Evolutionary conservation across 1,140 invertebrate genomes (phyloP), one percentile per base, ranked within the genome.

Genomic region (Chymomyza costata): DNA sequence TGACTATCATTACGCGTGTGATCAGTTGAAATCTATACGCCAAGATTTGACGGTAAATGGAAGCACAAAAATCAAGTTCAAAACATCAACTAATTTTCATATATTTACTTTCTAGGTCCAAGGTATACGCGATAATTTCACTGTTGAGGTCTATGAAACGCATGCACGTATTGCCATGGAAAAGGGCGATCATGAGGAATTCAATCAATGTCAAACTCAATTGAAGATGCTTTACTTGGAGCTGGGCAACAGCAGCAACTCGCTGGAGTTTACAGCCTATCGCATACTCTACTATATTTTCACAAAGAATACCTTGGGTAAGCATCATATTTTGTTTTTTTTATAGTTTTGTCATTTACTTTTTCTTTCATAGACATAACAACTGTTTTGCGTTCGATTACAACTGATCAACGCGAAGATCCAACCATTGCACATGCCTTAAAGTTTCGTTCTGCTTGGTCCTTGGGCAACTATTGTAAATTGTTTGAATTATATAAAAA

Each of bases 131-230:
- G 94, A 98, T 88, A 88, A 90, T 52, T 98, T 99, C 85, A 99
- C 97, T 38, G 93, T 99, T 14, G 89, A 95, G 80, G 98, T 99
- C 7, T 99, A 99, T 88, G 97, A 99, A 89, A 98, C 96, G 1
- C 97, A 99, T 89, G 97, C 96, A 6, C 89, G 96, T 48, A 96
- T 99, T 82, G 97, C 97, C 43, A 88, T 99, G 83, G 97, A 99
- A 85, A 97, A 96, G 86, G 94, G 95, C 34, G 97, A 99, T 85
- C 96, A 98, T 86, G 96, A 97, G 85, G 97, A 99, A 86, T 99
- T 99, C 83, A 99, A 99, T 88, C 97, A 99, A 85, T 99, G 97
- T 86, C 97, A 99, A 87, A 97, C 96, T 30, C 97, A 99, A 87
- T 87, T 99, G 17, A 95, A 95, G 88, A 93, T 95, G 88, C 88